These are phyloP conservation scores for Tryphoninae sp. DNA, from an alignment of 2,888 invertebrate genomes.

Conservation along the genomic window DNA sequence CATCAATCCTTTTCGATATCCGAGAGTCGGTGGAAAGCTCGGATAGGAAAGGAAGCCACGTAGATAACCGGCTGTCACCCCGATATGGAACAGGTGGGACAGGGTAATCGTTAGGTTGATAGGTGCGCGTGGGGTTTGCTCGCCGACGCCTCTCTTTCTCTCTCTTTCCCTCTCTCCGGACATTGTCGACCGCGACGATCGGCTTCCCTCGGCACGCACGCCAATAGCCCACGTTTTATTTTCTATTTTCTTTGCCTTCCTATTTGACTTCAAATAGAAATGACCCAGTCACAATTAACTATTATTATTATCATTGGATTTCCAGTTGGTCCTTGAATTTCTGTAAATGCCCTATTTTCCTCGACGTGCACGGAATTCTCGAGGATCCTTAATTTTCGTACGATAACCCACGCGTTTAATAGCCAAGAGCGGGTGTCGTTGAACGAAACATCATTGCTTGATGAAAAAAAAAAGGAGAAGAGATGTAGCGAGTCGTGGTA, in stretches of 20 bases:
- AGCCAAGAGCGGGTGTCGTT: not conserved
- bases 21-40: constrained; percentile 37
- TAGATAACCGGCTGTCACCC: constrained; percentile 34
- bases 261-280: too few species aligned
- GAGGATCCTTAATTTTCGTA: too few species aligned
- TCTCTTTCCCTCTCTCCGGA: not conserved
- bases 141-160: not conserved
- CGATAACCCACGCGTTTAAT: too few species aligned
- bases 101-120: constrained; percentile 48
- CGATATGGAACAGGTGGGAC: constrained; percentile 50
- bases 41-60: constrained; percentile 3
- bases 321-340: too few species aligned
- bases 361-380: too few species aligned
- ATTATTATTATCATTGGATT: too few species aligned
- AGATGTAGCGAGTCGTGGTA: constrained; percentile 13
- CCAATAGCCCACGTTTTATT: not conserved
- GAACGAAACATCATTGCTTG: constrained; percentile 7
- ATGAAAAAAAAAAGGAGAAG: not conserved
- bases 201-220: constrained; percentile 5
- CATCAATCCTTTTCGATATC: constrained; percentile 53
- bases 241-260: too few species aligned
- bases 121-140: not conserved
- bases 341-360: too few species aligned
- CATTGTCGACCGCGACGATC: constrained; percentile 22
- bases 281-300: too few species aligned